These are phyloP conservation scores for Tenthredo amoena DNA, from an alignment of 2,888 invertebrate genomes.

Conservation along the genomic window DNA sequence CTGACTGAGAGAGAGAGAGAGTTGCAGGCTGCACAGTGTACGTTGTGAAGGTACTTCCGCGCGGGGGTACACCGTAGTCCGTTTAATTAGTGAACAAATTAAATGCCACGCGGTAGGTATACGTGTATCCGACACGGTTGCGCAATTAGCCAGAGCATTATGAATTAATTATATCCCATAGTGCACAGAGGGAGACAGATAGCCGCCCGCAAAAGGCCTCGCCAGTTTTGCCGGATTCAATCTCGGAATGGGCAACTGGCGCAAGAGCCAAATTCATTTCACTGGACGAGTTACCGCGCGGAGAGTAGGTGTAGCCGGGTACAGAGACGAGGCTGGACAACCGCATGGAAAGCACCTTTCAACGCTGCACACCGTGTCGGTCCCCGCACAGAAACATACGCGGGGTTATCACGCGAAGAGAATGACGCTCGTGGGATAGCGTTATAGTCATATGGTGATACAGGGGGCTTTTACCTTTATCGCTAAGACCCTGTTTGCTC, in stretches of 20 bases:
- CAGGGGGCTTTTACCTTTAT: neutral
- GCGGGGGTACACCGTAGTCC: conserved; percentile 20
- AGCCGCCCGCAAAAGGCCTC: conserved; percentile 47
- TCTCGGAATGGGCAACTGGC: conserved; percentile 66
- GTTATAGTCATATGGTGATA: neutral
- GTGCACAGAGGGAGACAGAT: conserved; percentile 9
- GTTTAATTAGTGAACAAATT: conserved; percentile 74
- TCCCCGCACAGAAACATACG: too few species aligned
- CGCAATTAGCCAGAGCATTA: conserved; percentile 74
- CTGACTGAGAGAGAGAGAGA: neutral
- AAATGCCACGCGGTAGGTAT: conserved; percentile 64
- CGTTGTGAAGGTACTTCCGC: neutral
- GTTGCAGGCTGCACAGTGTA: neutral
- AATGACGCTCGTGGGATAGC: neutral
- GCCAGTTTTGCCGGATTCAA: conserved; percentile 69
- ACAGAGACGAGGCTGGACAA: conserved; percentile 17
- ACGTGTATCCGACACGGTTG: conserved; percentile 56
- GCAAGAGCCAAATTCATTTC: conserved; percentile 66
- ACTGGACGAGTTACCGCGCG: conserved; percentile 58
- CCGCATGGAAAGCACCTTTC: conserved; percentile 30
- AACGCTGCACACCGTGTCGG: neutral
- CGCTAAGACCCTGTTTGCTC: conserved; percentile 13
- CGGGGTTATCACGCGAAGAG: neutral
- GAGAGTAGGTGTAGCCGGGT: neutral
- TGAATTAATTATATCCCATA: conserved; percentile 72